These are phyloP conservation scores for Leptatherina wallacei DNA, from an alignment of 2,797 vertebrate species.

Conservation along the genomic window DNA sequence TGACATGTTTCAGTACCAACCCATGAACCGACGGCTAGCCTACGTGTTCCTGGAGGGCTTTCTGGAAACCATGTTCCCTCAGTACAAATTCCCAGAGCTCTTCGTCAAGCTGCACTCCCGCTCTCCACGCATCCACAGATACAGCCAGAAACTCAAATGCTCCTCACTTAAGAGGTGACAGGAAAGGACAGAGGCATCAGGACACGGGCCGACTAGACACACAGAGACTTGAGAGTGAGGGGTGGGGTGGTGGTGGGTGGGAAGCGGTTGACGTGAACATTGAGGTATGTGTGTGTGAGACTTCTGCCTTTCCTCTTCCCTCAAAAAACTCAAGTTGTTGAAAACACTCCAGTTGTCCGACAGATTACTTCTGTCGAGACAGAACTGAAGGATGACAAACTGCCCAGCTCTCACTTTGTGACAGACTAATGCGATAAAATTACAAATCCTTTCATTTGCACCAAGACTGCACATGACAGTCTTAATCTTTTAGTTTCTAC, in stretches of 20 bases:
- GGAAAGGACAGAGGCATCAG: conserved; percentile 73
- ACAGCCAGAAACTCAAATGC: conserved; percentile 92
- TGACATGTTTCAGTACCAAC: conserved; percentile 98
- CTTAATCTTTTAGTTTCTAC: conserved; percentile 49
- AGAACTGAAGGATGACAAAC: conserved; percentile 47
- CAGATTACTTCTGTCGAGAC: conserved; percentile 35
- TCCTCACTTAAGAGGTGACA: conserved; percentile 97
- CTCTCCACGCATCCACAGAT: conserved; percentile 91
- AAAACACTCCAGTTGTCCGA: conserved; percentile 63
- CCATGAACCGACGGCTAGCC: conserved; percentile 96
- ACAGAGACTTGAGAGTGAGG: conserved; percentile 51
- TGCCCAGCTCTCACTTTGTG: conserved; percentile 34
- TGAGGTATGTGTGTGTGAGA: conserved; percentile 29
- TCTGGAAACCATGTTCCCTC: conserved; percentile 97
- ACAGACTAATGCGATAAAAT: conserved; percentile 36
- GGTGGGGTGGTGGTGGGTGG: conserved; percentile 12
- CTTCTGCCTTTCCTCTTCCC: conserved; percentile 50
- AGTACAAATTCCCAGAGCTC: conserved; percentile 97
- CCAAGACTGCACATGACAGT: conserved; percentile 66
- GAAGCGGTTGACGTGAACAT: conserved; percentile 29
- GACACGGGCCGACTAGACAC: conserved; percentile 38
- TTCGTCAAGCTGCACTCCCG: conserved; percentile 97
- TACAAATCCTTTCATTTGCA: conserved; percentile 67
- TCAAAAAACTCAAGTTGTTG: conserved; percentile 31
- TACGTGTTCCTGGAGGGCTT: conserved; percentile 98